Evolutionary conservation across 2,888 invertebrate species (phyloP).

Genomic region (Rhamnusium bicolor): DNA sequence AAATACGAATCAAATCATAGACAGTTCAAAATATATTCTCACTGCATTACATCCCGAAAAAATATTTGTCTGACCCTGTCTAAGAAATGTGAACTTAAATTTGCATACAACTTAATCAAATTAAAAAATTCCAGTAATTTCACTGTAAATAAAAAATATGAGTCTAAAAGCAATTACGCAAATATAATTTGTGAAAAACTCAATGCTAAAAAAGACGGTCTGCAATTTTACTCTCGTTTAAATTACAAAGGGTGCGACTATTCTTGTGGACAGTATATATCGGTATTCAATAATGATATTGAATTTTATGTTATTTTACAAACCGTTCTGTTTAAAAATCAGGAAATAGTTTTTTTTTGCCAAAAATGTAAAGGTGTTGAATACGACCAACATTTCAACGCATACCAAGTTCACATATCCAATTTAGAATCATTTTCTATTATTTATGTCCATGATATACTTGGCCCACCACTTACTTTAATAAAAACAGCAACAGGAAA

Average conservation of each 20-base stretch:
- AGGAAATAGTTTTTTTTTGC: neutral
- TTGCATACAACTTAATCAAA: no score
- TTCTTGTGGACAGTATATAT: no score
- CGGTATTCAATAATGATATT: no score
- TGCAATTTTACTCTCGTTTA: no score
- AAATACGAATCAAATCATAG: constrained; percentile 55
- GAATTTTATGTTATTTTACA: constrained; percentile 14
- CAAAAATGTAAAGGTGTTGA: neutral
- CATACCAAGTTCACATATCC: constrained; percentile 18
- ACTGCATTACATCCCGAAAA: constrained; percentile 55
- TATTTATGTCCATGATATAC: constrained; percentile 27
- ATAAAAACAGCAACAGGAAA: constrained; percentile 43
- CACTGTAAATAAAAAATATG: no score
- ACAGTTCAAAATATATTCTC: constrained; percentile 53
- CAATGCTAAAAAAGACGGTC: no score
- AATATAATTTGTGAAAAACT: no score
- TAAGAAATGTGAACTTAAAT: constrained; percentile 38
- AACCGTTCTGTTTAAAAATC: neutral
- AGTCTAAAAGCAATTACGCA: no score
- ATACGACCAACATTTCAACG: constrained; percentile 52
- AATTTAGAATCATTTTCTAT: constrained; percentile 19
- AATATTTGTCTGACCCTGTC: constrained; percentile 55
- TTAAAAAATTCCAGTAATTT: no score
- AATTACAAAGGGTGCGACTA: no score
- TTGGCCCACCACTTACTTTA: constrained; percentile 41